Evolutionary conservation across 1,140 invertebrate genomes (phyloP).

Genomic region (Aphidius ervi): DNA sequence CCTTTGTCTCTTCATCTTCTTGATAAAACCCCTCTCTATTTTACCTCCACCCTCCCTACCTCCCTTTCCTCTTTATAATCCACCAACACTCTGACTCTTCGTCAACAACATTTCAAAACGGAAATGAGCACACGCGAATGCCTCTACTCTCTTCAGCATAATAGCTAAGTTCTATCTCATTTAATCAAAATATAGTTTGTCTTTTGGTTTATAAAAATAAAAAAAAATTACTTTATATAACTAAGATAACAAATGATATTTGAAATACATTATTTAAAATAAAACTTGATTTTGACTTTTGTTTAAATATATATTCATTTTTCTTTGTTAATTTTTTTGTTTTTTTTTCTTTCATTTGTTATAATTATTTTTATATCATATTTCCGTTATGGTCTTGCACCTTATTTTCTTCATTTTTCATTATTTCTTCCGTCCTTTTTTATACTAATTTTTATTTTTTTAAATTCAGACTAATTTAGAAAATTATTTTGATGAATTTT

Average conservation of each 20-base stretch:
- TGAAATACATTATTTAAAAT: too few species aligned
- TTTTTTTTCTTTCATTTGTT: slow-evolving; percentile 17
- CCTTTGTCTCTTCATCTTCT: slow-evolving; percentile 18
- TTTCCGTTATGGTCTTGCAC: slow-evolving; percentile 28
- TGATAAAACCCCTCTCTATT: slow-evolving; percentile 1
- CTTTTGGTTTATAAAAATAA: too few species aligned
- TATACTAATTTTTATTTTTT: slow-evolving; percentile 1
- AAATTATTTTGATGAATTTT: neutral
- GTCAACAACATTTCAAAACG: slow-evolving; percentile 42
- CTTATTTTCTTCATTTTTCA: slow-evolving; percentile 30
- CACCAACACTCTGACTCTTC: slow-evolving; percentile 28
- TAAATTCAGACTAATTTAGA: neutral
- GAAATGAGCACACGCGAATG: slow-evolving; percentile 54
- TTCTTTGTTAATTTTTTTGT: too few species aligned
- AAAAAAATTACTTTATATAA: too few species aligned
- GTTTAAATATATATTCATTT: slow-evolving; percentile 13
- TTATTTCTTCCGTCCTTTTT: slow-evolving; percentile 23
- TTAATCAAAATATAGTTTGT: slow-evolving; percentile 3
- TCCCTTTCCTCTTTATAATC: neutral
- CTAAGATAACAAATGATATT: too few species aligned
- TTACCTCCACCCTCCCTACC: slow-evolving; percentile 16
- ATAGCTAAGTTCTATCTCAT: slow-evolving; percentile 24
- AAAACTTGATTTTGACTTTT: slow-evolving; percentile 12
- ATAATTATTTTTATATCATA: slow-evolving; percentile 15
- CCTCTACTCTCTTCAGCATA: slow-evolving; percentile 36